A percentile compares a stretch with the other conserved stretches of the same genome.
Evolutionary conservation across 1,140 invertebrate species (phyloP).

Genomic region (Halyomorpha halys): DNA sequence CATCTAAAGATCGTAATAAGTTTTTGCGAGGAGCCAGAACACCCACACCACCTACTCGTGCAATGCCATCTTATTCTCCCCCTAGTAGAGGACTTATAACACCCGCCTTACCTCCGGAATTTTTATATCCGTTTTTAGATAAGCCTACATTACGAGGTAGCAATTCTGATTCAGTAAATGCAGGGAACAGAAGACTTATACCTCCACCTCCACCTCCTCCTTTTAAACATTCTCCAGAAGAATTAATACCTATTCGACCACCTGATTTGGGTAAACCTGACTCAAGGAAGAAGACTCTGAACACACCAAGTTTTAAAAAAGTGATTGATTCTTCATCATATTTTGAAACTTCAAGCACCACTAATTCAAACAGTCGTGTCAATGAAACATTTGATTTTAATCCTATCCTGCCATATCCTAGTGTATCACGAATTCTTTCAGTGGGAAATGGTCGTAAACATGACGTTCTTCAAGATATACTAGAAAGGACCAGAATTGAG

Average conservation of each 20-base stretch:
- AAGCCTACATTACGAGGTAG: slow-evolving; percentile 67
- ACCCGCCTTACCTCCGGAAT: slow-evolving; percentile 60
- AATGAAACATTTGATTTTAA: slow-evolving; percentile 46
- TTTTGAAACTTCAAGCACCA: slow-evolving; percentile 32
- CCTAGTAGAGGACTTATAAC: slow-evolving; percentile 65
- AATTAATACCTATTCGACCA: slow-evolving; percentile 66
- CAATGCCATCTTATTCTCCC: slow-evolving; percentile 68
- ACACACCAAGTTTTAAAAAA: slow-evolving; percentile 47
- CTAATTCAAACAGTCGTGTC: slow-evolving; percentile 30
- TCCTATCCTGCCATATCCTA: slow-evolving; percentile 51
- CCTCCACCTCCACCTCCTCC: slow-evolving; percentile 61
- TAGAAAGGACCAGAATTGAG: slow-evolving; percentile 29
- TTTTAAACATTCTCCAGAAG: slow-evolving; percentile 60
- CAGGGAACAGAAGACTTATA: slow-evolving; percentile 35
- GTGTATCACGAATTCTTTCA: slow-evolving; percentile 66
- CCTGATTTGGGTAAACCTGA: slow-evolving; percentile 40
- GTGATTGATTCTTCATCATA: slow-evolving; percentile 30
- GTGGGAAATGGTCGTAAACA: slow-evolving; percentile 66
- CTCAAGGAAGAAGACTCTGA: slow-evolving; percentile 55
- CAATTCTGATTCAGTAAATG: slow-evolving; percentile 35
- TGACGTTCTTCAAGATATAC: slow-evolving; percentile 47
- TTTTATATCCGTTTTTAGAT: slow-evolving; percentile 68
- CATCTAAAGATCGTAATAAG: slow-evolving; percentile 30
- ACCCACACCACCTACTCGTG: slow-evolving; percentile 35
- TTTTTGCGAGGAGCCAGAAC: slow-evolving; percentile 27